Percentiles rank a stretch among this genome's conserved stretches.
These are phyloP conservation scores for Eupeodes luniger DNA, from an alignment of 2,888 invertebrate species.

Conservation along the genomic window DNA sequence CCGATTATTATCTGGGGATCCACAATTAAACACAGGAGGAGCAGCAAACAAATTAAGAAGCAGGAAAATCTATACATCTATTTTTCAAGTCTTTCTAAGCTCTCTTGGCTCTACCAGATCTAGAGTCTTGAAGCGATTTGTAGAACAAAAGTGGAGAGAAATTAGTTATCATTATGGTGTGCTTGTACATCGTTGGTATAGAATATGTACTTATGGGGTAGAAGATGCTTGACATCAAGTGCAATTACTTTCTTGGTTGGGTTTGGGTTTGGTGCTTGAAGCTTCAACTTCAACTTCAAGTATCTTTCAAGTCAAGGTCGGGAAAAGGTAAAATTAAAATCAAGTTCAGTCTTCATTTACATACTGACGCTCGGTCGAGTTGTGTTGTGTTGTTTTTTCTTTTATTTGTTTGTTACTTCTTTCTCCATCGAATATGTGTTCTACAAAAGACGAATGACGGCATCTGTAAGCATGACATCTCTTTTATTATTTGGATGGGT, in stretches of 20 bases:
- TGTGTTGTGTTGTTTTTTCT: neutral
- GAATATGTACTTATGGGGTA: slow-evolving; percentile 35
- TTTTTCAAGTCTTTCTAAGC: neutral
- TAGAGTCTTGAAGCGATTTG: neutral
- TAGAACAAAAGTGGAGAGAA: slow-evolving; percentile 30
- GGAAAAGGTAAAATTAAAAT: slow-evolving; percentile 70
- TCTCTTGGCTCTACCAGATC: neutral
- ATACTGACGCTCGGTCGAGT: slow-evolving; percentile 34
- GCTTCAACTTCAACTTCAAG: slow-evolving; percentile 7
- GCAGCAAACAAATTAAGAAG: slow-evolving; percentile 31
- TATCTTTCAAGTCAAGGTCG: slow-evolving; percentile 73
- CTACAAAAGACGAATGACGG: slow-evolving; percentile 29
- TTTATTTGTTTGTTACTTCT: neutral
- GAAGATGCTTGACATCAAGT: slow-evolving; percentile 73
- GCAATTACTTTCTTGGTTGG: slow-evolving; percentile 71
- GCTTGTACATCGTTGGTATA: slow-evolving; percentile 33
- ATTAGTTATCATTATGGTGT: slow-evolving; percentile 65
- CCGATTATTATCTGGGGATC: slow-evolving; percentile 69
- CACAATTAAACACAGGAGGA: slow-evolving; percentile 66
- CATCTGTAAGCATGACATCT: slow-evolving; percentile 71
- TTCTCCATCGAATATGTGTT: slow-evolving; percentile 63
- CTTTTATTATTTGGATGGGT: slow-evolving; percentile 55
- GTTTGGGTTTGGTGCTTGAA: slow-evolving; percentile 51
- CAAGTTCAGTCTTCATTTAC: slow-evolving; percentile 74
- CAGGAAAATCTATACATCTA: slow-evolving; percentile 19